Conservation (phyloP, 1,140 invertebrate genomes). For the Megalopta genalis region DNA sequence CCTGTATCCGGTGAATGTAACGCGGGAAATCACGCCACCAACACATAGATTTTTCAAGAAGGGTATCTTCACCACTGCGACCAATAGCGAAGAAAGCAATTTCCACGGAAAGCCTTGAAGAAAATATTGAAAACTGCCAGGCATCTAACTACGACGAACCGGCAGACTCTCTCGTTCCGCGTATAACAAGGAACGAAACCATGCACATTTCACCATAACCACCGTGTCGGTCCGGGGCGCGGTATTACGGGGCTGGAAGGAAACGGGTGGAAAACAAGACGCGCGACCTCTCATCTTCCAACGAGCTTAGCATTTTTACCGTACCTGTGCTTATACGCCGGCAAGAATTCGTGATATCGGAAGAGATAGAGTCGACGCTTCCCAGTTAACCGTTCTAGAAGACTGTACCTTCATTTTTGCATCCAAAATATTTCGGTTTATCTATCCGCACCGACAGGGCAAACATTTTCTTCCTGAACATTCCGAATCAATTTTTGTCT, state of each 20-base stretch:
- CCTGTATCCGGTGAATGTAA: no score
- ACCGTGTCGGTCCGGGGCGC: neutral
- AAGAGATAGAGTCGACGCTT: slow-evolving; percentile 11
- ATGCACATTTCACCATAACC: neutral
- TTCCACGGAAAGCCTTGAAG: neutral
- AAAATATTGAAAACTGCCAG: slow-evolving; percentile 35
- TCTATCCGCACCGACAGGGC: neutral
- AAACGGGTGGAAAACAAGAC: slow-evolving; percentile 9
- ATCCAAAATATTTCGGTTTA: slow-evolving; percentile 30
- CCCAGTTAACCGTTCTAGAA: slow-evolving; percentile 35
- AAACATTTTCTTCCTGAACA: neutral
- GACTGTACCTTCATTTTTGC: slow-evolving; percentile 6
- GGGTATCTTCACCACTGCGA: neutral
- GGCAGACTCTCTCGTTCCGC: neutral
- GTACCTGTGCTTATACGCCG: slow-evolving; percentile 18
- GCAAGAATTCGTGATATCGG: slow-evolving; percentile 45
- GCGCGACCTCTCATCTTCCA: slow-evolving; percentile 13
- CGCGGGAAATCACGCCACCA: neutral
- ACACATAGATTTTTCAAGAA: neutral
- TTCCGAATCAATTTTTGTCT: no score
- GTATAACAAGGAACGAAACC: slow-evolving; percentile 20
- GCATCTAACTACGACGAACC: neutral
- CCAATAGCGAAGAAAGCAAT: slow-evolving; percentile 7
- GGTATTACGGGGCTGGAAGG: neutral
- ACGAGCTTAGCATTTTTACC: slow-evolving; percentile 58